phyloP scores from a whole-genome alignment of 2,113 vertebrate species.

The Campylomormyrus tamandua region DNA sequence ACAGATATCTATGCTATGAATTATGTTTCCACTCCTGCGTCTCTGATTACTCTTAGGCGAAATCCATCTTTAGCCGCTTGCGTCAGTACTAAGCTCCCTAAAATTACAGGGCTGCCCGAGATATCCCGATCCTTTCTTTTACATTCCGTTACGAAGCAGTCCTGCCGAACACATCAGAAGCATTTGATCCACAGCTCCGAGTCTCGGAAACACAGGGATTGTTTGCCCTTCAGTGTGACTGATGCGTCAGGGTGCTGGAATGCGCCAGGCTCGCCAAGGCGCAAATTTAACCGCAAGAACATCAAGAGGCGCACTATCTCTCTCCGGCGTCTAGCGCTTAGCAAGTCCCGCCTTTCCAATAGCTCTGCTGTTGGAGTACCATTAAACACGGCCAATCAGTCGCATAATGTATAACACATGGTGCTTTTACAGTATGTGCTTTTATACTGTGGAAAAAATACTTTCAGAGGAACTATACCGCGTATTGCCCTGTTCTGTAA shows the following conservation, averaged over 20 bases:
- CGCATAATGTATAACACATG: background rate
- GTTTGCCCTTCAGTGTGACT: background rate
- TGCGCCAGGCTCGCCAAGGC: background rate
- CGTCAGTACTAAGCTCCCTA: slow-evolving; percentile 55
- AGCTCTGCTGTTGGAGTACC: background rate
- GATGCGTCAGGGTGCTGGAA: slow-evolving; percentile 4
- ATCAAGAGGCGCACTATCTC: background rate
- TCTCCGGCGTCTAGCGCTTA: background rate
- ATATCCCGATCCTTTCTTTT: slow-evolving; percentile 38
- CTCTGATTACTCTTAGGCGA: slow-evolving; percentile 33
- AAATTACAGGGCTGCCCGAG: slow-evolving; percentile 52
- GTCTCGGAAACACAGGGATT: background rate
- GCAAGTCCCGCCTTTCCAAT: background rate
- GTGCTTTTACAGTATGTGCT: background rate
- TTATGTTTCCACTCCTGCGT: slow-evolving; percentile 47
- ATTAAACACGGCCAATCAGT: background rate
- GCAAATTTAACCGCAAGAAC: background rate
- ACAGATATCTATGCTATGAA: slow-evolving; percentile 44
- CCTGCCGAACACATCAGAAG: background rate
- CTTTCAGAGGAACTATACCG: background rate
- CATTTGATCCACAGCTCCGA: background rate
- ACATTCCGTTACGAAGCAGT: slow-evolving; percentile 5
- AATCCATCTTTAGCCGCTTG: slow-evolving; percentile 42
- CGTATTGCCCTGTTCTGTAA: background rate
- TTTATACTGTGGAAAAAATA: background rate